Percentiles rank a stretch among this genome's conserved stretches.
phyloP scores from a whole-genome alignment of 2,113 vertebrate genomes.

The Takifugu flavidus region DNA sequence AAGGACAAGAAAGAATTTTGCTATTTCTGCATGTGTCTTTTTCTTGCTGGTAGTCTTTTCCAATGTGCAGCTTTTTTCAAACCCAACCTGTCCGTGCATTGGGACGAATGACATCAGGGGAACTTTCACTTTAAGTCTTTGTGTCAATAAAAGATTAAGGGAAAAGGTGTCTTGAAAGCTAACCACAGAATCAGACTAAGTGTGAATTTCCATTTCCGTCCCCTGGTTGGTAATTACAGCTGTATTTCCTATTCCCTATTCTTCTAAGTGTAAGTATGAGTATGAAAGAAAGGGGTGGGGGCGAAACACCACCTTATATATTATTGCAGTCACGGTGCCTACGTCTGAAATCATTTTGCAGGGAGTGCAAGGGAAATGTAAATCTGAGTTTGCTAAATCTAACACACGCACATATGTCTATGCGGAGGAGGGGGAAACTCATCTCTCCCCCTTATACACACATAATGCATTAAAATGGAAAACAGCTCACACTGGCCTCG shows the following conservation, averaged over 20 bases:
- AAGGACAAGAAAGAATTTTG: neutral
- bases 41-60: conserved; percentile 2
- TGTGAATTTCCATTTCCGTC: conserved; percentile 68
- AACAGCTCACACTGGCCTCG: conserved; percentile 69
- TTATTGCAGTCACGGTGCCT: conserved; percentile 75
- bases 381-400: conserved; percentile 70
- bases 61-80: conserved; percentile 31
- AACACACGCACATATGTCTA: conserved; percentile 28
- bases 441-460: conserved; percentile 67
- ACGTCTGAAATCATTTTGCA: conserved; percentile 75
- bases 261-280: conserved; percentile 40
- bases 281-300: conserved; percentile 19
- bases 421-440: conserved; percentile 26
- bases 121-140: conserved; percentile 48
- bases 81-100: conserved; percentile 28
- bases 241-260: conserved; percentile 42
- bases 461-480: conserved; percentile 81
- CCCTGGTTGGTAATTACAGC: conserved; percentile 57
- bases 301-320: conserved; percentile 55
- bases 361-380: conserved; percentile 69
- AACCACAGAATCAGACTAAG: conserved; percentile 56
- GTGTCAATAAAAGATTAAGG: conserved; percentile 59
- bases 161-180: conserved; percentile 55
- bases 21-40: neutral
- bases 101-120: conserved; percentile 29